Conservation (phyloP, 2,113 vertebrate genomes). For the Ctenomys sociabilis region DNA sequence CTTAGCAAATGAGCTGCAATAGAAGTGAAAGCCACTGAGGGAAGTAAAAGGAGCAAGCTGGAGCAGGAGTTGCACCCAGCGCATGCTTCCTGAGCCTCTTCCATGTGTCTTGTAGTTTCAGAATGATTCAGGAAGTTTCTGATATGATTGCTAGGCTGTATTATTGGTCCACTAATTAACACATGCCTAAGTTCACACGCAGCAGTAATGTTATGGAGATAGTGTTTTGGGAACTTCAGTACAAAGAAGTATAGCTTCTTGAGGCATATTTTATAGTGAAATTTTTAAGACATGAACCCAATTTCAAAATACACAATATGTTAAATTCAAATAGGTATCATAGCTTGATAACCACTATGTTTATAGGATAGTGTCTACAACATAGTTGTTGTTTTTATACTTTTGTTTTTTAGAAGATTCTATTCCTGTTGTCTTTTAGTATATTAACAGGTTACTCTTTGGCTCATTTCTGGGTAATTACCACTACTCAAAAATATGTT, state of each 20-base stretch:
- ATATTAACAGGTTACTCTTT: background rate
- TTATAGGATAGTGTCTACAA: background rate
- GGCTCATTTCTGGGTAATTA: background rate
- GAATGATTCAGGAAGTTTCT: background rate
- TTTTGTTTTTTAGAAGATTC: background rate
- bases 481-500: background rate
- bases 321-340: background rate
- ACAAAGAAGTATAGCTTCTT: conserved; percentile 13
- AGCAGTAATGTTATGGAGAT: background rate
- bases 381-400: background rate
- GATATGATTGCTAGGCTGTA: background rate
- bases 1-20: background rate
- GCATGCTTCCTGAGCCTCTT: background rate
- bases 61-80: background rate
- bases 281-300: background rate
- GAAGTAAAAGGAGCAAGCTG: background rate
- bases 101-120: background rate
- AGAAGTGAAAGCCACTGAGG: background rate
- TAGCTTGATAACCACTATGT: background rate
- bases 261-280: background rate
- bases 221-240: background rate
- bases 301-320: background rate
- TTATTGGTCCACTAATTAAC: background rate
- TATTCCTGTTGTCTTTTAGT: background rate
- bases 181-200: background rate